Conservation (phyloP, 2,113 vertebrate genomes). For the Isichthys henryi region DNA sequence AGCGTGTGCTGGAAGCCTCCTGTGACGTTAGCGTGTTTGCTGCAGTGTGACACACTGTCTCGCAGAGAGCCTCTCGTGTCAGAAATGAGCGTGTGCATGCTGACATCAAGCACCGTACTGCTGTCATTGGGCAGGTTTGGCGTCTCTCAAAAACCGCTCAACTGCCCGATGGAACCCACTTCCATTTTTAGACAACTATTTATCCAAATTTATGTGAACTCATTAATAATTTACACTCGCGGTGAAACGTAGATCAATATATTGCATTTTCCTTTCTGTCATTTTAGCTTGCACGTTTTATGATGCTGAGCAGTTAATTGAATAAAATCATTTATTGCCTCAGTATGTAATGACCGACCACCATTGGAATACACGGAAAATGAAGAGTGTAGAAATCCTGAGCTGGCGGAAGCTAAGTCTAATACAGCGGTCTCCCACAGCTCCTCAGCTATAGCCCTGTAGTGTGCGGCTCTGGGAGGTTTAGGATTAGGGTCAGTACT, state of each 20-base stretch:
- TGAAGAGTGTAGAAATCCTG: background rate
- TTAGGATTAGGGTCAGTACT: background rate
- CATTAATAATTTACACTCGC: background rate
- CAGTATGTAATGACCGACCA: background rate
- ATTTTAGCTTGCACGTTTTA: background rate
- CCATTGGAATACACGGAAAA: background rate
- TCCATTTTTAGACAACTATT: background rate
- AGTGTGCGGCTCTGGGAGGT: background rate
- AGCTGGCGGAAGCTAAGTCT: background rate
- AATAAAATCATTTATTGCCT: background rate
- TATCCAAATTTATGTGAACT: background rate
- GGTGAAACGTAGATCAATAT: background rate
- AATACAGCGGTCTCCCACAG: background rate
- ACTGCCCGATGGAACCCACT: background rate
- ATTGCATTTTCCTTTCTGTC: background rate
- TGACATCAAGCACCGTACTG: background rate
- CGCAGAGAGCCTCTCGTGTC: background rate
- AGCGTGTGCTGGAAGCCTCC: background rate
- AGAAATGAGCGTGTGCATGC: background rate
- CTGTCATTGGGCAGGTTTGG: background rate
- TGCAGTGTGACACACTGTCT: background rate
- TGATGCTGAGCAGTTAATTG: background rate
- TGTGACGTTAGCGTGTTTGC: background rate
- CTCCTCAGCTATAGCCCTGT: background rate
- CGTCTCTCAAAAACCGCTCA: background rate